Evolutionary conservation across 2,797 vertebrate species (phyloP), one percentile per base, ranked within the genome.

Genomic region (Tapirus indicus): DNA sequence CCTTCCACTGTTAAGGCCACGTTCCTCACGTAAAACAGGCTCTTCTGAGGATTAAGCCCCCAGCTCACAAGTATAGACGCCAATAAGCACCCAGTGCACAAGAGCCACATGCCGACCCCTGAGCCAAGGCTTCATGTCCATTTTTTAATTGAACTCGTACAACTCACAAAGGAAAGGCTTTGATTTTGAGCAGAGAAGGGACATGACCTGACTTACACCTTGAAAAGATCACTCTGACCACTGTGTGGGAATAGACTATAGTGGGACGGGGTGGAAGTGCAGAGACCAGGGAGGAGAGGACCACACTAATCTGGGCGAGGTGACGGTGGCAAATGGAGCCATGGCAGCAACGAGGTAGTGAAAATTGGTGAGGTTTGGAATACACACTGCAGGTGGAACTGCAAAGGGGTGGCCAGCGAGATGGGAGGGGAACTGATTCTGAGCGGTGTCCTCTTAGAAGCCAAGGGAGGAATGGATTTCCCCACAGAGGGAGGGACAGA

Each of bases 281-380:
- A 1, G 32, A 29, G 20, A 60, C 18, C 32, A 6, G 44, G 77
- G 32, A 32, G 60, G 27, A 62, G 23, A 14, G 32, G 12, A 2
- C 35, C 2, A 5, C 20, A 9, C 21, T 16, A 5, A 47, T 1
- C 27, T 68, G 10, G 1, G 8, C 0, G 32, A 32, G 18, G 21
- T 5, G 69, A 38, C 3, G 5, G 27, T 0, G 9, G 95, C 4
- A 29, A 3, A 4, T 1, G 77, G 66, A 25, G 60, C 49, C 0
- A 0, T 0, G 16, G 49, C 1, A 3, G 79, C 49, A 20, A 47
- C 0, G 16, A 54, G 47, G 25, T 0, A 0, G 13, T 9, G 25
- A 14, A 9, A 47, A 14, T 0, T 0, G 10, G 58, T 21, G 71
- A 3, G 6, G 49, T 1, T 2, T 18, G 35, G 58, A 87, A 1